These are phyloP conservation scores for Macrotis lagotis DNA, from an alignment of 2,113 vertebrate genomes.

Conservation along the genomic window DNA sequence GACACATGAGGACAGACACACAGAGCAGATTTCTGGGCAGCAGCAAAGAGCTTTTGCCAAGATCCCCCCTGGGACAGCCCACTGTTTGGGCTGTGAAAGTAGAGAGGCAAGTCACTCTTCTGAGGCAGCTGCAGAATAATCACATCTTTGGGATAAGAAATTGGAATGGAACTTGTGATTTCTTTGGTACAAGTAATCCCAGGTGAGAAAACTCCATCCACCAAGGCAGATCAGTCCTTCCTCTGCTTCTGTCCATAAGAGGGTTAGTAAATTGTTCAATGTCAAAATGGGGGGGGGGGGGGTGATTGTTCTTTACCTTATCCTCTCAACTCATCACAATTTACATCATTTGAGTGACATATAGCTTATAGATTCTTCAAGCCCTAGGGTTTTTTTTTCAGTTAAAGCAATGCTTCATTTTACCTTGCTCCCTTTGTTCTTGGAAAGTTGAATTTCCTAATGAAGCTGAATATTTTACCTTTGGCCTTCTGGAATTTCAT, in stretches of 20 bases:
- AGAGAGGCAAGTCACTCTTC: neutral
- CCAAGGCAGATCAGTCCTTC: neutral
- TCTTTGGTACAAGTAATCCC: neutral
- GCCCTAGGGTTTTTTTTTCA: neutral
- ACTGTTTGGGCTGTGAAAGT: neutral
- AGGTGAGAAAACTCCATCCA: neutral
- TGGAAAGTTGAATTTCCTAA: neutral
- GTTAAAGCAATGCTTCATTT: no score
- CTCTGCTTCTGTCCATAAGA: neutral
- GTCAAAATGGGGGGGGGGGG: no score
- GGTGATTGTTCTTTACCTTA: neutral
- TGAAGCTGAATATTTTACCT: neutral
- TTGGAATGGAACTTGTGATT: neutral
- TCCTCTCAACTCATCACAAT: neutral
- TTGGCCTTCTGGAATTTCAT: neutral
- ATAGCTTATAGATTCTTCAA: neutral
- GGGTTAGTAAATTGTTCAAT: neutral
- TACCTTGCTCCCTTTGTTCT: neutral
- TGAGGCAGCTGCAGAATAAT: neutral
- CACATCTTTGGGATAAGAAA: neutral
- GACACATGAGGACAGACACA: neutral
- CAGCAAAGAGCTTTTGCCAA: neutral
- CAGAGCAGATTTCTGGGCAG: neutral
- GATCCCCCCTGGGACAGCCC: neutral
- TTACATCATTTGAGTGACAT: neutral